Evolutionary conservation across 30 jellyfish, hydroid and myxozoan genomes (phyloP).

Genomic region (Chrysaora quinquecirrha): DNA sequence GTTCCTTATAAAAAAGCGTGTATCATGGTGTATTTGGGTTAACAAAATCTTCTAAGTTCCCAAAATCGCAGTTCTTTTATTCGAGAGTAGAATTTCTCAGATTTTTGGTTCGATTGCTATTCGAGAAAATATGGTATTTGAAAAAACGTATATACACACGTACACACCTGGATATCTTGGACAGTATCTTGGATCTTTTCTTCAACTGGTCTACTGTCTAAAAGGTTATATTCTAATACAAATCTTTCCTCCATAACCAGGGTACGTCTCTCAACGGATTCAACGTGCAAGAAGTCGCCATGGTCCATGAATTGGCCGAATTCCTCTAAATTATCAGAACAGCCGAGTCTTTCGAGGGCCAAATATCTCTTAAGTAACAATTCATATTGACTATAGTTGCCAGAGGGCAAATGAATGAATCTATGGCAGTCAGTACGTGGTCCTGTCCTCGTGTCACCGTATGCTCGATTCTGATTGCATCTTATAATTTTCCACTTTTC

Average conservation of each 20-base stretch:
- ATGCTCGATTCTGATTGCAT: not conserved
- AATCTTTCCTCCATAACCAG: not conserved
- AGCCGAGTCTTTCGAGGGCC: constrained; percentile 36
- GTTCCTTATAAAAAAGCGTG: too few species aligned
- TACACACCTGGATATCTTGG: not conserved
- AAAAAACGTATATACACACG: too few species aligned
- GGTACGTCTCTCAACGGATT: not conserved
- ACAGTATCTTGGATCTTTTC: not conserved
- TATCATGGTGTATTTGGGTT: too few species aligned
- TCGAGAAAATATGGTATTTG: too few species aligned
- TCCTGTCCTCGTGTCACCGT: not conserved
- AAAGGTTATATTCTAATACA: not conserved
- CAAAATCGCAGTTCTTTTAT: too few species aligned
- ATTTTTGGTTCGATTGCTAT: too few species aligned
- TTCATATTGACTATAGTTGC: constrained; percentile 18
- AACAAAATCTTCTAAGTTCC: too few species aligned
- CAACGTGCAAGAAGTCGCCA: not conserved
- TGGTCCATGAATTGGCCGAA: not conserved
- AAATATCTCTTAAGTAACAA: not conserved
- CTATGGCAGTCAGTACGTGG: not conserved
- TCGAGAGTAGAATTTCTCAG: too few species aligned
- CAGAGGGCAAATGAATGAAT: constrained; percentile 30
- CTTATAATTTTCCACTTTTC: not conserved
- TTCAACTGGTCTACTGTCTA: not conserved
- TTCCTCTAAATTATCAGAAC: not conserved